Conservation (phyloP, 2,113 vertebrate species). For the Eublepharis macularius region DNA sequence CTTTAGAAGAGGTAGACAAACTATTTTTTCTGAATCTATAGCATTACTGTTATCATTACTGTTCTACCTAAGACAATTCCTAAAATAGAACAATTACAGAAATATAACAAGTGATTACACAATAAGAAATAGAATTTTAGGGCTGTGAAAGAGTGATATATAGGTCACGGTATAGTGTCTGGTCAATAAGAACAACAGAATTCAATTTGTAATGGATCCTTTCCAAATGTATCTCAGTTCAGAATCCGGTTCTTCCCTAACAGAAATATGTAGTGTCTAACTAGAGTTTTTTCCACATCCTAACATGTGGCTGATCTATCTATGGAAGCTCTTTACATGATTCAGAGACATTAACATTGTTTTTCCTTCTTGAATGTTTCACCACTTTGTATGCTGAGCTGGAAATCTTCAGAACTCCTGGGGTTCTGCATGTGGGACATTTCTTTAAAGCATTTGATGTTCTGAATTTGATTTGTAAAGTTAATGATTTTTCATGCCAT, state of each 20-base stretch:
- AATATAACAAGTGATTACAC: background rate
- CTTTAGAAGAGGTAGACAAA: background rate
- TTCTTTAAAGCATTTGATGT: background rate
- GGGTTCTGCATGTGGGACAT: background rate
- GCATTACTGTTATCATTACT: background rate
- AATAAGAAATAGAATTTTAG: background rate
- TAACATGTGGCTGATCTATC: background rate
- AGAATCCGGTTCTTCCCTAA: background rate
- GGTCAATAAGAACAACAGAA: background rate
- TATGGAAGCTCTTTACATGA: conserved; percentile 13
- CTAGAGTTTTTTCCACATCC: background rate
- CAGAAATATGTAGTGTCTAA: conserved; percentile 8
- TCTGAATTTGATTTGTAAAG: background rate
- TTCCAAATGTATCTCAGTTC: background rate
- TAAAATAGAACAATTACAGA: background rate
- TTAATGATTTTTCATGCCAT: background rate
- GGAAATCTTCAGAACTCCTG: background rate
- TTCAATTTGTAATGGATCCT: background rate
- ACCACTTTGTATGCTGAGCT: background rate
- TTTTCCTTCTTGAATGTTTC: conserved; percentile 28
- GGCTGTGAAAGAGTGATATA: background rate
- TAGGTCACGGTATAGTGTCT: background rate
- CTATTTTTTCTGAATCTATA: background rate
- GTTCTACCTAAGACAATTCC: background rate
- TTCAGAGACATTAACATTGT: conserved; percentile 21